Evolutionary conservation across 2,797 vertebrate genomes (phyloP).

Genomic region (Gallirallus australis): DNA sequence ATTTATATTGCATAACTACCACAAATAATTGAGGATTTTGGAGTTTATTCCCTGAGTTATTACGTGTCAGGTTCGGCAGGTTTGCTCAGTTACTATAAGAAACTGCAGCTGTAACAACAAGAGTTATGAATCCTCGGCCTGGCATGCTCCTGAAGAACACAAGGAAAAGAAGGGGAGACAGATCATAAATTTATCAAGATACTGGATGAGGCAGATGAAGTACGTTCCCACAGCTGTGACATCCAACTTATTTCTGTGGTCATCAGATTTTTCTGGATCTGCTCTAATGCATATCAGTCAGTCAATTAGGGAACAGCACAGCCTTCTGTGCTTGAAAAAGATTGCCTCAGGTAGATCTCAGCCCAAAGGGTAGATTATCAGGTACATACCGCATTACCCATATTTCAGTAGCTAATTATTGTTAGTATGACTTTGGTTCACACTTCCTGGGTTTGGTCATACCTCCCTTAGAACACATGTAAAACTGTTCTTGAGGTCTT

Average conservation of each 20-base stretch:
- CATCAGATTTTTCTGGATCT: neutral
- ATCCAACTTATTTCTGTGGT: neutral
- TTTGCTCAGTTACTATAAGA: neutral
- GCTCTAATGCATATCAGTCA: neutral
- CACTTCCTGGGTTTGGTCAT: neutral
- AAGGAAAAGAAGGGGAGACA: neutral
- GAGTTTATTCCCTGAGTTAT: neutral
- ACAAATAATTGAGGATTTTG: neutral
- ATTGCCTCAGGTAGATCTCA: neutral
- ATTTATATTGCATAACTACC: neutral
- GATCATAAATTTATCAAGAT: neutral
- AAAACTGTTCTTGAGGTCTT: neutral
- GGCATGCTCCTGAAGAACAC: neutral
- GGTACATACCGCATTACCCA: neutral
- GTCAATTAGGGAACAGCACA: neutral
- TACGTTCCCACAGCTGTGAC: neutral
- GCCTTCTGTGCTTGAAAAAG: neutral
- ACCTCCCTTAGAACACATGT: too few species aligned
- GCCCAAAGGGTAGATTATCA: neutral
- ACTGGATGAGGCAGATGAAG: neutral
- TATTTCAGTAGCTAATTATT: neutral
- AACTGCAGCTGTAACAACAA: neutral
- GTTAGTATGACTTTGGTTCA: neutral
- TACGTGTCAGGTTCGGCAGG: neutral
- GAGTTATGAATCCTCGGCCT: neutral